phyloP scores from a whole-genome alignment of 2,797 vertebrate genomes.

The Danio choprae region DNA sequence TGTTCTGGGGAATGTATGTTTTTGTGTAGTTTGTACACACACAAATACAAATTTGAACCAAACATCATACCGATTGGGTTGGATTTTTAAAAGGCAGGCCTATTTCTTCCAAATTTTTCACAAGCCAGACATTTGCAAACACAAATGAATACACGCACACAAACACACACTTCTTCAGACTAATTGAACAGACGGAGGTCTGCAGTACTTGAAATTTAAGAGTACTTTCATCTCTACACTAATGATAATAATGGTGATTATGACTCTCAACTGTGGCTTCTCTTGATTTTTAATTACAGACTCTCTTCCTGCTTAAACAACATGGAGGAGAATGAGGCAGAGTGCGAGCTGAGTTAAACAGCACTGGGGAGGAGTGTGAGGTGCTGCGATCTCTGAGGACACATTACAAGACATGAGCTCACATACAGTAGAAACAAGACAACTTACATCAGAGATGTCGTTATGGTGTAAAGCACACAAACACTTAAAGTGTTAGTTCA shows the following conservation, averaged over 20 bases:
- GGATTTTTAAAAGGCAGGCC: constrained; percentile 1
- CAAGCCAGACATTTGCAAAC: constrained; percentile 12
- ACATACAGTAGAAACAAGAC: not conserved
- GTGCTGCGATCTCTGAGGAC: constrained; percentile 1
- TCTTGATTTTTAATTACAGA: constrained; percentile 70
- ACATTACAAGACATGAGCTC: not conserved
- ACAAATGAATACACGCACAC: constrained; percentile 1
- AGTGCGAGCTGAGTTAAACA: not conserved
- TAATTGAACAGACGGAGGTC: constrained; percentile 61
- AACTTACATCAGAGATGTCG: not conserved
- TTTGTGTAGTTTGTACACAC: not conserved
- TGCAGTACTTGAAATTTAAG: constrained; percentile 65
- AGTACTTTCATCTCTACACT: constrained; percentile 67
- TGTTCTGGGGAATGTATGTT: not conserved
- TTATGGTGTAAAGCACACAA: not conserved
- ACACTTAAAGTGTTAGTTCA: no score
- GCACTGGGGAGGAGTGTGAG: constrained; percentile 1
- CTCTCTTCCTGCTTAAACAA: constrained; percentile 61
- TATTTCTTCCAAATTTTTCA: constrained; percentile 9
- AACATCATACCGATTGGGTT: constrained; percentile 5
- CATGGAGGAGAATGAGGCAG: constrained; percentile 19
- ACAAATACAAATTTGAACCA: not conserved
- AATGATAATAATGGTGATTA: constrained; percentile 75
- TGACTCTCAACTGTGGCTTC: constrained; percentile 64
- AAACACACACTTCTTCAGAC: constrained; percentile 36